Conservation (phyloP, 2,888 invertebrate genomes). For the Ectobius pallidus region DNA sequence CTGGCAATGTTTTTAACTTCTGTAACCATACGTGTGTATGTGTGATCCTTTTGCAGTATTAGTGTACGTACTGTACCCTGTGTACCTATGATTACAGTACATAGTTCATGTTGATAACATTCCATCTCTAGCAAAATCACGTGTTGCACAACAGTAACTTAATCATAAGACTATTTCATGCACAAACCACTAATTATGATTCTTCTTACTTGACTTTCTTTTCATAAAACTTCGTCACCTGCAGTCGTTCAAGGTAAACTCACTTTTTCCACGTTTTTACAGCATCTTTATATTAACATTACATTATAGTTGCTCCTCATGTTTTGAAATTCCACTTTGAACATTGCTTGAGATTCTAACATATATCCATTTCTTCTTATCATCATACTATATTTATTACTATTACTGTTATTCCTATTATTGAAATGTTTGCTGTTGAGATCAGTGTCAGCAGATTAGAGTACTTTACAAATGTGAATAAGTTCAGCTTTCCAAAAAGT, state of each 20-base stretch:
- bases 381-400: background rate
- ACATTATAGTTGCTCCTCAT: constrained; percentile 27
- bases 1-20: too few relatives aligned
- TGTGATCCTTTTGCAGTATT: too few relatives aligned
- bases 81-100: too few relatives aligned
- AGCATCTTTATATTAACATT: constrained; percentile 34
- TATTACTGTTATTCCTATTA: background rate
- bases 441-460: background rate
- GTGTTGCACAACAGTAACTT: constrained; percentile 29
- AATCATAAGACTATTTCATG: constrained; percentile 39
- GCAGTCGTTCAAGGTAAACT: constrained; percentile 46
- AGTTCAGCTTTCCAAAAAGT: too few relatives aligned
- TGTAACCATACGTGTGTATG: too few relatives aligned
- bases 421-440: background rate
- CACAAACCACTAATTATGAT: constrained; percentile 42
- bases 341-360: constrained; percentile 4
- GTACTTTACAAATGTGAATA: too few relatives aligned
- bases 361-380: constrained; percentile 2
- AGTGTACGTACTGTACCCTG: too few relatives aligned
- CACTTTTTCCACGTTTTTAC: constrained; percentile 38
- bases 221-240: constrained; percentile 43
- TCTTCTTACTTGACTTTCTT: constrained; percentile 44
- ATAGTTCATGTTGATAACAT: too few relatives aligned
- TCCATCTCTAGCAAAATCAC: background rate
- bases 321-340: background rate